These are phyloP conservation scores for Limnephilus rhombicus DNA, from an alignment of 2,888 invertebrate species.

Conservation along the genomic window DNA sequence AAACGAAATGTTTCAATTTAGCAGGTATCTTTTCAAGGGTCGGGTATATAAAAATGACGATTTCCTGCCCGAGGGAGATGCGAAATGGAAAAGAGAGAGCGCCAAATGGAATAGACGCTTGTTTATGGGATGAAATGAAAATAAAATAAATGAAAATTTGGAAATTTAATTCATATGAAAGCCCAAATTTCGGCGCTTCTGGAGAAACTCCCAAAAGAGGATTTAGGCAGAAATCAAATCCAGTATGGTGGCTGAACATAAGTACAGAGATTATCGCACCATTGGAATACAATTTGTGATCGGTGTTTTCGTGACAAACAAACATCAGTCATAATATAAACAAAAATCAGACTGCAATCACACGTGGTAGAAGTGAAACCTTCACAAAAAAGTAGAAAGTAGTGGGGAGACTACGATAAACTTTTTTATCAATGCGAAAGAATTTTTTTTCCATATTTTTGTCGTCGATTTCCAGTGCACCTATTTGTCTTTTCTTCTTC, in stretches of 20 bases:
- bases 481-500: no score
- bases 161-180: constrained; percentile 20
- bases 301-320: background rate
- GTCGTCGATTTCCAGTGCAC: no score
- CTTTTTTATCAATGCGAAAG: no score
- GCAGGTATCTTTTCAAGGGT: background rate
- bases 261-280: background rate
- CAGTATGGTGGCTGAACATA: background rate
- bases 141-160: background rate
- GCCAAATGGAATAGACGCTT: constrained; percentile 15
- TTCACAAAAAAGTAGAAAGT: no score
- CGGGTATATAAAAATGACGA: background rate
- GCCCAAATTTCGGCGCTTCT: background rate
- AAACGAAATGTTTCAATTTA: constrained; percentile 1
- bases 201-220: background rate
- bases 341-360: no score
- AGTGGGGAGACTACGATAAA: no score
- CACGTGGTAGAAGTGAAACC: no score
- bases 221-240: background rate
- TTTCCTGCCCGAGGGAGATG: background rate
- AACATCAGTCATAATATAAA: no score
- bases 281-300: background rate
- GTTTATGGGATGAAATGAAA: constrained; percentile 2
- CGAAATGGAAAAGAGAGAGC: background rate
- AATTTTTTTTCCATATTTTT: no score